phyloP scores from a whole-genome alignment of 2,888 invertebrate genomes.

The Xylota segnis region DNA sequence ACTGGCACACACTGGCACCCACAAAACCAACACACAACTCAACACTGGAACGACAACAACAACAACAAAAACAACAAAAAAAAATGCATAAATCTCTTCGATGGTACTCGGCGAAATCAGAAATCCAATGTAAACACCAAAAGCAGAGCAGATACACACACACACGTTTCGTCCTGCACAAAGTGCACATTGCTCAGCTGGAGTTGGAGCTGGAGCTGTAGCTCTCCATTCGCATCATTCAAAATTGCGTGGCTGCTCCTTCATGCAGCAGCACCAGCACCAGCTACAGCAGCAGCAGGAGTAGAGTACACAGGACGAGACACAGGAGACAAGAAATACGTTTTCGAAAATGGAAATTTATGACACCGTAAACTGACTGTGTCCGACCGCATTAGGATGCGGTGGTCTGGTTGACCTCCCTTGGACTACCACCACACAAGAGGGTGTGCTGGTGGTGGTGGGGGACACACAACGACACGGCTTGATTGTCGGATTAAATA shows the following conservation, averaged over 20 bases:
- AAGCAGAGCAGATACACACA: conserved; percentile 23
- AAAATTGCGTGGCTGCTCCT: conserved; percentile 56
- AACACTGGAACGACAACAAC: no score
- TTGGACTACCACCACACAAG: conserved; percentile 34
- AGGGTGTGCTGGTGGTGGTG: no score
- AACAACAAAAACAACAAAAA: conserved; percentile 31
- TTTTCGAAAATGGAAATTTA: conserved; percentile 66
- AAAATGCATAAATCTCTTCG: conserved; percentile 43
- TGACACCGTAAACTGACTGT: conserved; percentile 68
- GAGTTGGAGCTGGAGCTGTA: no score
- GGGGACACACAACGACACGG: neutral
- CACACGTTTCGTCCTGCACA: conserved; percentile 1
- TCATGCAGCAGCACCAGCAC: neutral
- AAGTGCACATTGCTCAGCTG: conserved; percentile 33
- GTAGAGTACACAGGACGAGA: conserved; percentile 5
- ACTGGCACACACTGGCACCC: conserved; percentile 40
- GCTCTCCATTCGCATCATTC: conserved; percentile 56
- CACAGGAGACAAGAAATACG: conserved; percentile 46
- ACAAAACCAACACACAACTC: conserved; percentile 41
- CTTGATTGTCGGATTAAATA: conserved; percentile 1
- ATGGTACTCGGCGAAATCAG: conserved; percentile 44
- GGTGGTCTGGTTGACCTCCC: conserved; percentile 44
- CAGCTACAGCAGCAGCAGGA: neutral
- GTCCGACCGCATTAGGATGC: conserved; percentile 56
- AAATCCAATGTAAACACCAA: conserved; percentile 48